These are phyloP conservation scores for Pygoscelis adeliae DNA, from an alignment of 2,113 vertebrate genomes.

Conservation along the genomic window DNA sequence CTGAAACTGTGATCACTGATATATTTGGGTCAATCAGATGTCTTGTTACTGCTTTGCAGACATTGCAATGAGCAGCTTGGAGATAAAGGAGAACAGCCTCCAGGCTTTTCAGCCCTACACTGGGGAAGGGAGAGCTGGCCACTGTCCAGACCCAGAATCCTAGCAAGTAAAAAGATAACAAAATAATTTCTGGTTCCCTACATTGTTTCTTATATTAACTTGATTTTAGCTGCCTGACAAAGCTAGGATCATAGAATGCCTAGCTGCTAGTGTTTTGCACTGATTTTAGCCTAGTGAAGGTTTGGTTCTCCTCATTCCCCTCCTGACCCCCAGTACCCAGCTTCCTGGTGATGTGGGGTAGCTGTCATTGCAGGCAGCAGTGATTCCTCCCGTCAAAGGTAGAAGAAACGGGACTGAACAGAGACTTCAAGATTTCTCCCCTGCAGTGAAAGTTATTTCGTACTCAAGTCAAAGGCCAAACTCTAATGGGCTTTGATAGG, in stretches of 20 bases:
- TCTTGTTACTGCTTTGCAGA: constrained; percentile 7
- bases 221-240: background rate
- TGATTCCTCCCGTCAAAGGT: background rate
- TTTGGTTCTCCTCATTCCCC: background rate
- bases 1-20: constrained; percentile 19
- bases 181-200: background rate
- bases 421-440: background rate
- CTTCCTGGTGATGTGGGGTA: background rate
- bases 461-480: background rate
- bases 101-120: background rate
- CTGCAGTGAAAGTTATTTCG: background rate
- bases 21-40: constrained; percentile 32
- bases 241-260: background rate
- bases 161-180: background rate
- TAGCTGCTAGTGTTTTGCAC: background rate
- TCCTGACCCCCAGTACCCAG: background rate
- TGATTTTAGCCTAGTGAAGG: background rate
- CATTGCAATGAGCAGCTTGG: background rate
- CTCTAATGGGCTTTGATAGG: background rate
- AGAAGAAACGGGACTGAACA: background rate
- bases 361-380: background rate
- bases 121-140: background rate
- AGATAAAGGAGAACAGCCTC: background rate
- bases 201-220: background rate
- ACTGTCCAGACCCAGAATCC: background rate